Evolutionary conservation across 2,888 invertebrate species (phyloP), one percentile per base, ranked within the genome.

Genomic region (Cosmia trapezina): DNA sequence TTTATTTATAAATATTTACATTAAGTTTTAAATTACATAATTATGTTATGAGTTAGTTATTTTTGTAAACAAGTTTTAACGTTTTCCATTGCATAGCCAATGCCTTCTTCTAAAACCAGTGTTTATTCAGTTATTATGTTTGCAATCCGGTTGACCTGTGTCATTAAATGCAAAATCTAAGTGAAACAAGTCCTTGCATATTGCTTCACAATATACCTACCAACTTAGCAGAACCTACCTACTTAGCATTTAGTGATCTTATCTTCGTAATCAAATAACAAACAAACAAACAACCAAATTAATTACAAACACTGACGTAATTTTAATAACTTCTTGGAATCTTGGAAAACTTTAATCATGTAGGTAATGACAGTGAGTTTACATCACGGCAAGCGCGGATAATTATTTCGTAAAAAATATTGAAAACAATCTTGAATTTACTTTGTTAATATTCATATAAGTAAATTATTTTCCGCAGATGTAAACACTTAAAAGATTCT

Each of bases 151-250:
- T 57, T 70, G 33, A 70, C 54, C 45, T n/a, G 37, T 51, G 43
- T 33, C 17, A 22, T 71, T 47, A 37, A 1, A 71, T 76, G 54
- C 71, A 76, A 41, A 75, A 76, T 54, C 12, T 73, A 33, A 54
- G 63, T 49, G 60, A 76, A 61, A 60, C 76, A 60, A 37, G 71
- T 71, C 43, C n/a, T 65, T 53, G 45, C 28, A 19, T 43, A 41
- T 17, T 76, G 8, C 60, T 28, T 65, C 45, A 56, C 11, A 14
- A 19, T 33, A 6, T 33, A 57, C 33, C 11, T 33, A 57, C n/a
- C 33, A 33, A 49, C 6, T 33, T 14, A 3, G 14, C n/a, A n/a
- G n/a, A n/a, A 22, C 3, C 22, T 17, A 33, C 5, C 2, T 61
- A 11, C 5, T 43, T 41, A 65, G n/a, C 17, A 33, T 66, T 66